A percentile compares a stretch with the other conserved stretches of the same genome.
These are phyloP conservation scores for Zoroaster sp. DNA, from an alignment of 53 echinoderm and acorn worm species.

Conservation along the genomic window DNA sequence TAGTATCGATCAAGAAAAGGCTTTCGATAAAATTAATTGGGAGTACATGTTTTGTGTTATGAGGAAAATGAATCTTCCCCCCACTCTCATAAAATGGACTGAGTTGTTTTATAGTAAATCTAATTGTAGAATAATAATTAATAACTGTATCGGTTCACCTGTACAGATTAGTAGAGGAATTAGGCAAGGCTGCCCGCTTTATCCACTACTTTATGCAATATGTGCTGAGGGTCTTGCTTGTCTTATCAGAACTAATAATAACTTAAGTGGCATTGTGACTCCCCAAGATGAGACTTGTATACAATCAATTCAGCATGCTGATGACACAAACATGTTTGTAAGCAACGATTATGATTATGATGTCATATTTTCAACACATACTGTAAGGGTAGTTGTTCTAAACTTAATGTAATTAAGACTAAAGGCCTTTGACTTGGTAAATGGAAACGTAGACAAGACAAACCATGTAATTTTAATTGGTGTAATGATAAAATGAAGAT, in stretches of 20 bases:
- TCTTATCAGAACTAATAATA: background rate
- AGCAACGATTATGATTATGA: too few species aligned
- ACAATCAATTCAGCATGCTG: too few species aligned
- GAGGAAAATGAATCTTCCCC: background rate
- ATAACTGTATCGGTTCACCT: background rate
- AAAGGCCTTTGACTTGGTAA: background rate
- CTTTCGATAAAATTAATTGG: too few species aligned
- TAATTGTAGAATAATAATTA: background rate
- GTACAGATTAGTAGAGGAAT: background rate
- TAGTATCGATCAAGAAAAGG: too few species aligned
- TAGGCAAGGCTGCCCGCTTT: slow-evolving; percentile 9
- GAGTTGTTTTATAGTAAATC: background rate
- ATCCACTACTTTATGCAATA: background rate
- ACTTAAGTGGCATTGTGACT: background rate
- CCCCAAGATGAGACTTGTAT: too few species aligned
- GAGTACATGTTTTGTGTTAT: background rate
- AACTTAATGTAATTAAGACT: too few species aligned
- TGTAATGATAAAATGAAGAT: background rate
- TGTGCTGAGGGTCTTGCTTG: background rate
- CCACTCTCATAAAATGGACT: background rate
- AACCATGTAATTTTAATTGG: background rate
- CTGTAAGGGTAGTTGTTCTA: too few species aligned
- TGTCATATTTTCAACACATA: too few species aligned
- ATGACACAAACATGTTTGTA: too few species aligned
- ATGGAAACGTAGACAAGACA: background rate